Base-by-base conservation (phyloP, 64 coral and sea anemone species). In the Stichodactyla helianthus region DNA sequence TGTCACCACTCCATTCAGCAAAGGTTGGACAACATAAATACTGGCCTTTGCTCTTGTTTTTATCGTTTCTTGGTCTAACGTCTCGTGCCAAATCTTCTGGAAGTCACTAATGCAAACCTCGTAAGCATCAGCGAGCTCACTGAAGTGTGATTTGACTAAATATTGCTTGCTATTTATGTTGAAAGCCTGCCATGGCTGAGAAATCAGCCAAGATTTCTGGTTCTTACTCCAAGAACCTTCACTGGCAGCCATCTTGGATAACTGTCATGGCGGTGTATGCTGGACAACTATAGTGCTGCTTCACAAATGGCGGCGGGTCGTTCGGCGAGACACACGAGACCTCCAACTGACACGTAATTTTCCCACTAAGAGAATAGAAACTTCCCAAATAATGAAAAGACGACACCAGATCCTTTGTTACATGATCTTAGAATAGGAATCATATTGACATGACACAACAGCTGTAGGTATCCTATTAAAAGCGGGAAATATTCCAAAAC, bases 101-200 rank as follows among this genome's bases (percentile, higher is more conserved):
- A 93, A 93, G 83, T 96, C 94, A 83, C 94, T 86, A 17, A 96
- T 80, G 82, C 91, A 96, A 20, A 96, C 27, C 57, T 96, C 91
- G 58, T 96, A 96, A 5, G 88, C 89, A 23, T 59, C 83, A 67
- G 87, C 79, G 35, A 13, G 35, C 31, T 93, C 91, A 22, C 68
- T 54, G 78, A 96, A 93, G 58, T 87, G 60, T 2, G 90, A 79
- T 83, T 96, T 96, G 15, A 93, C 64, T 77, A 96, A 64, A 82
- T 70, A 96, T 20, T 52, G 50, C 16, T 71, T 86, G 23, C 55
- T 55, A 50, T 74, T 86, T 17, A 95, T 83, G 17, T n/a, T 86
- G 54, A 95, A 92, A 54, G 79, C 83, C 78, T 92, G 88, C 93
- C 93, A 95, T 60, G 93, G 86, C 82, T 95, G 89, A 15, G 87